Base-by-base conservation (phyloP, 2,113 vertebrate species). In the Steatornis caripensis region DNA sequence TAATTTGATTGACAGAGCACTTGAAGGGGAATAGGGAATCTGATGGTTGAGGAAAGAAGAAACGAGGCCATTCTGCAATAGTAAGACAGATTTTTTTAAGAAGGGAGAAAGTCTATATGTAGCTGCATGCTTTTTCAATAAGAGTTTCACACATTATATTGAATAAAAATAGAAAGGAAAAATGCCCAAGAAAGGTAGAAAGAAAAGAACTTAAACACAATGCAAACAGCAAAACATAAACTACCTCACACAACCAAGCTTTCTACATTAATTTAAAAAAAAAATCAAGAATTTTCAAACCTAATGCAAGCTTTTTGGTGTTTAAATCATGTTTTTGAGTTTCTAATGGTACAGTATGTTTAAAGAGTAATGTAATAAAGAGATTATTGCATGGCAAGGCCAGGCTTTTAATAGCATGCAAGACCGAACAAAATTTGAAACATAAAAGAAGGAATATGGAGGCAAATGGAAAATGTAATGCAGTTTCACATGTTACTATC, bases 241-340 rank as follows among this genome's bases (percentile, higher is more conserved):
- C 16, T 32, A 53, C 1, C 2, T 3, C 13, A 4, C 19, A 27
- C 26, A 6, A 4, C 1, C 7, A 23, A 45, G 85, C 71, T 37
- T 32, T 34, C 7, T 36, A 27, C 79, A 88, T 93, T 71, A 30
- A 45, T 75, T n/a, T n/a, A n/a, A n/a, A n/a, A n/a, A n/a, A n/a
- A n/a, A n/a, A n/a, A n/a, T n/a, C n/a, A n/a, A n/a, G n/a, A n/a
- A n/a, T n/a, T n/a, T n/a, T n/a, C n/a, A n/a, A n/a, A n/a, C n/a
- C n/a, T n/a, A n/a, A 21, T 29, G 23, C 3, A 41, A 88, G 7
- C 0, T 2, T 43, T 60, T 39, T 23, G 15, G 7, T 70, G 14
- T 29, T 78, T 65, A 74, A 64, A 65, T 39, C 6, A 51, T 7
- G 54, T 64, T 58, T 3, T 49, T 65, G 82, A 69, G 24, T 92